Evolutionary conservation across 1,140 invertebrate species (phyloP), one percentile per base, ranked within the genome.

Genomic region (Hydropsyche tenuis): DNA sequence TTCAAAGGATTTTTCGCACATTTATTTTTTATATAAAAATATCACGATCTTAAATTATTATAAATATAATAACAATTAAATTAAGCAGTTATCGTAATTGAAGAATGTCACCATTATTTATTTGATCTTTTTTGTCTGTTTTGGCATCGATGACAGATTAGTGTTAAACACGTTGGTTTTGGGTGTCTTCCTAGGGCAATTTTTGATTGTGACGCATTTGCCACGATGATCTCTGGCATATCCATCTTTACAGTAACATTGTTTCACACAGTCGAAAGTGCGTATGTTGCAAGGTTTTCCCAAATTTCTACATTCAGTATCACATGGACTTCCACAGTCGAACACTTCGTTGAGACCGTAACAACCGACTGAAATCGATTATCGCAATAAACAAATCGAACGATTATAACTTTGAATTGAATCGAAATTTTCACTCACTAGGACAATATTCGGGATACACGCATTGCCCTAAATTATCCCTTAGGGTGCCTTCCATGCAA

Each of bases 291-390:
- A 77, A 5, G 70, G 65, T 45, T 73, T 30, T 3, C 68, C 68
- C 16, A 75, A 37, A 25, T 11, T 71, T 37, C 48, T 73, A 66
- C 76, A 77, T 48, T 56, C 72, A 7, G n/a, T 23, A 27, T 73
- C 73, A 60, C 76, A 77, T 6, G 76, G 76, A 22, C 69, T 74
- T 16, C 73, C 76, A 68, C 76, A 77, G 18, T 48, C 71, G 18
- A 71, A 73, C 27, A 48, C 43, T 68, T 77, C 76, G 46, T 77
- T 66, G 0, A 23, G 48, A 14, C 73, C 73, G 27, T 25, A n/a
- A 42, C 76, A 77, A 20, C 43, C 62, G 23, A 70, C 76, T 77
- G 63, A 27, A 73, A 76, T 4, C 3, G 9, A 70, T 25, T n/a
- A n/a, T 37, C 30, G 9, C 30, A 9, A 37, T 37, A 4, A n/a